Conservation (phyloP, 2,113 vertebrate species). For the Perca fluviatilis region DNA sequence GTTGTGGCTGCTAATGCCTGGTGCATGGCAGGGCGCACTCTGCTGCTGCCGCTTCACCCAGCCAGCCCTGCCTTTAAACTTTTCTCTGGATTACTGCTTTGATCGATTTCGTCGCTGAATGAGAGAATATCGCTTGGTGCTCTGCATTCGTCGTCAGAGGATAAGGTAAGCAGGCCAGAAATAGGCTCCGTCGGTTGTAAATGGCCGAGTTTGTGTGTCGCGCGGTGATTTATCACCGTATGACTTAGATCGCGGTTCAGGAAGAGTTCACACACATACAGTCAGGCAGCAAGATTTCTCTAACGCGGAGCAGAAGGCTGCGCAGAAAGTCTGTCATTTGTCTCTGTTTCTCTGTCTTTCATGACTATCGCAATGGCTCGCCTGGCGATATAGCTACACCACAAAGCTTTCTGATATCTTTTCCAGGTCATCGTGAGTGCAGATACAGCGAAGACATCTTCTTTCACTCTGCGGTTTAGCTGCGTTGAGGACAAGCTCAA, state of each 20-base stretch:
- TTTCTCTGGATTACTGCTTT: slow-evolving; percentile 85
- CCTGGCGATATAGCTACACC: slow-evolving; percentile 46
- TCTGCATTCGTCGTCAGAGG: slow-evolving; percentile 94
- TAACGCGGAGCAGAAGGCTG: slow-evolving; percentile 89
- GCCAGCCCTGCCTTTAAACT: slow-evolving; percentile 74
- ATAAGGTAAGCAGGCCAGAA: slow-evolving; percentile 98
- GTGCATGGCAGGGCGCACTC: slow-evolving; percentile 81
- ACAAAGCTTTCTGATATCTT: slow-evolving; percentile 43
- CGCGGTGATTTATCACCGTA: slow-evolving; percentile 99
- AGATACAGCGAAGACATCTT: slow-evolving; percentile 48
- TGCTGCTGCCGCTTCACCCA: slow-evolving; percentile 60
- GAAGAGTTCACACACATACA: slow-evolving; percentile 98
- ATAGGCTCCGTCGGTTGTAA: slow-evolving; percentile 91
- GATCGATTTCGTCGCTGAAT: slow-evolving; percentile 89
- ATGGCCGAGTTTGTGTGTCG: slow-evolving; percentile 95
- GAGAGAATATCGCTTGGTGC: slow-evolving; percentile 88
- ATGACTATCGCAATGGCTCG: slow-evolving; percentile 64
- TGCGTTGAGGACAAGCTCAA: slow-evolving; percentile 13
- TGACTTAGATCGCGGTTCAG: slow-evolving; percentile 99
- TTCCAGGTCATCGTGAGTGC: slow-evolving; percentile 50
- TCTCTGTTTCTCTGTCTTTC: slow-evolving; percentile 69
- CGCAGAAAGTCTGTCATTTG: slow-evolving; percentile 83
- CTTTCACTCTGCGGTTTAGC: slow-evolving; percentile 55
- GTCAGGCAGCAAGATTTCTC: slow-evolving; percentile 93
- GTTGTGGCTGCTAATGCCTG: slow-evolving; percentile 84